Base-by-base conservation (phyloP, 2,888 invertebrate genomes). In the Serripes groenlandicus region DNA sequence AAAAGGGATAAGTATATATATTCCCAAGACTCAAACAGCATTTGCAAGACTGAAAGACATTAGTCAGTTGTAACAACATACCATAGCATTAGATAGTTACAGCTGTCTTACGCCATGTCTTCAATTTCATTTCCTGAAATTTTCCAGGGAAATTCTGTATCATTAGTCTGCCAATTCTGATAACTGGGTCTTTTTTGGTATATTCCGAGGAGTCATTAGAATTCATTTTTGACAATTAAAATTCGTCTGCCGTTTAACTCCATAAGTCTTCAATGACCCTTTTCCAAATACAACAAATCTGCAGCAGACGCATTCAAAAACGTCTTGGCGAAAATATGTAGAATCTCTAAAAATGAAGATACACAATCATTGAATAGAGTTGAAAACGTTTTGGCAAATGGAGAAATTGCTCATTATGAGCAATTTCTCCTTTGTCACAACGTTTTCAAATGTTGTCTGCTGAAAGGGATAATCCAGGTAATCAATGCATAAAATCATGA, bases 381-480 rank as follows among this genome's bases (percentile, higher is more conserved):
- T 11, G 60, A 60, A 60, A 60, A 26, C 32, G 21, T 28, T 60
- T 26, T 60, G 60, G 32, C 9, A 60, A 60, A 60, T 11, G 60
- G 30, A 60, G 60, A 60, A 60, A 60, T 60, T 60, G 60, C 60
- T 60, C 30, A 21, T 60, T 23, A 60, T 30, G 30, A 60, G 60
- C 60, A 60, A 60, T 26, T 60, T 60, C 56, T 56, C 56, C 56
- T 56, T 56, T 56, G 11, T n/a, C 56, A 56, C 56, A 56, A n/a
- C n/a, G 23, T 15, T 56, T 56, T 56, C 56, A n/a, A 56, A 42
- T 11, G 42, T 7, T 15, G 42, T 42, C 42, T 42, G 42, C 42
- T 11, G 42, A 42, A 7, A 42, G 7, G 42, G 7, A 15, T 11
- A 42, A 42, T 11, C 42, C 42, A 42, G 42, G 42, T 7, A n/a